Percentiles rank a stretch among this genome's conserved stretches.
Evolutionary conservation across 2,113 vertebrate species (phyloP).

Genomic region (Amazona vittata): DNA sequence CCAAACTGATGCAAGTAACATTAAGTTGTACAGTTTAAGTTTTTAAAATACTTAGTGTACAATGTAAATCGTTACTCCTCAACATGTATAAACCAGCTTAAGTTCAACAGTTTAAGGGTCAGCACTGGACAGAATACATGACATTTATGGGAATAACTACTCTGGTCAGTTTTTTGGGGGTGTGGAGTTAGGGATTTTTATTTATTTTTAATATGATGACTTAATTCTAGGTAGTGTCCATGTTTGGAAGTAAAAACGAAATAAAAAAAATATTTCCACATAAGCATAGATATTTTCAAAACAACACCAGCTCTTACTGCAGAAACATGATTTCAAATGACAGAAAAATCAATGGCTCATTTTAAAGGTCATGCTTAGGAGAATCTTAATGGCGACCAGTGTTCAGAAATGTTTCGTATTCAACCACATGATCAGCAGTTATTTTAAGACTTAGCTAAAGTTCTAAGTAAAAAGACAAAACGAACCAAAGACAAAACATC

Average conservation of each 20-base stretch:
- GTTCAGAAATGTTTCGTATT: neutral
- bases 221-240: slow-evolving; percentile 27
- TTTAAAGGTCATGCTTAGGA: neutral
- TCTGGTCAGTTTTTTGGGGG: neutral
- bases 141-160: slow-evolving; percentile 43
- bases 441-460: neutral
- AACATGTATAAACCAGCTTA: slow-evolving; percentile 1
- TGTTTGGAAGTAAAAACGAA: slow-evolving; percentile 24
- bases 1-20: neutral
- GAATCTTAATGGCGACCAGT: neutral
- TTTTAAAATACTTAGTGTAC: slow-evolving; percentile 20
- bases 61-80: neutral
- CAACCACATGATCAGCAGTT: neutral
- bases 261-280: slow-evolving; percentile 30
- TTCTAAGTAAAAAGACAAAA: slow-evolving; percentile 6
- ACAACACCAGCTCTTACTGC: neutral
- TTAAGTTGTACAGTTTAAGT: neutral
- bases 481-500: neutral
- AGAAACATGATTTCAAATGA: slow-evolving; percentile 14
- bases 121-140: slow-evolving; percentile 30
- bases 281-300: slow-evolving; percentile 26
- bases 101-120: slow-evolving; percentile 48
- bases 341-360: neutral
- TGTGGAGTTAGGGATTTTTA: neutral
- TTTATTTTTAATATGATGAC: neutral